Conservation (phyloP, 2,888 invertebrate genomes). For the Drosophila atripex region DNA sequence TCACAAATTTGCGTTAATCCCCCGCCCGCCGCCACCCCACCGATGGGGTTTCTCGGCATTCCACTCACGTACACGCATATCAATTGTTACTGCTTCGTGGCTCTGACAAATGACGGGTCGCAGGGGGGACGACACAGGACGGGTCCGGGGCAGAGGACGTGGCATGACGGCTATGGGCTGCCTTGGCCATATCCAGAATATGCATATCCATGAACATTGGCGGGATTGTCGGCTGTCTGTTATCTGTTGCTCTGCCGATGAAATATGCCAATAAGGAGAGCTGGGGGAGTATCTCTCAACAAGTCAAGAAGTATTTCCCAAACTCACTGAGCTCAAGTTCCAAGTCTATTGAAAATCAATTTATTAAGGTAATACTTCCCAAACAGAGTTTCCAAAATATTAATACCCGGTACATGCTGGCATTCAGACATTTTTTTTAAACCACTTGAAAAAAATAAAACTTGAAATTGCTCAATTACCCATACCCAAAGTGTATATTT, state of each 20-base stretch:
- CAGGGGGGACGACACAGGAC: not conserved
- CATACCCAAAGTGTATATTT: not conserved
- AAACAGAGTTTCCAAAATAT: not conserved
- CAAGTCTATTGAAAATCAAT: not conserved
- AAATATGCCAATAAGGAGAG: not conserved
- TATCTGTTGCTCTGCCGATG: constrained; percentile 10
- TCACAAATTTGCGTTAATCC: constrained; percentile 8
- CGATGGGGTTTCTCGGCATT: constrained; percentile 38
- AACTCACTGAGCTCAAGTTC: not conserved
- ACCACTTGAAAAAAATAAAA: too few relatives aligned
- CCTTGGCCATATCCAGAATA: constrained; percentile 29
- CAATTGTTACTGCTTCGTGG: constrained; percentile 75
- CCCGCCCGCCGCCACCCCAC: not conserved
- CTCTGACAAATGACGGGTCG: constrained; percentile 67
- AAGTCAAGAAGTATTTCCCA: not conserved
- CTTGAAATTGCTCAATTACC: too few relatives aligned
- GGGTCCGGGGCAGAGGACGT: constrained; percentile 32
- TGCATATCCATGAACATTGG: constrained; percentile 17
- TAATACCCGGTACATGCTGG: not conserved
- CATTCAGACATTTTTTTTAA: too few relatives aligned
- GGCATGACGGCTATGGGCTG: constrained; percentile 24
- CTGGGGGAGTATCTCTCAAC: not conserved
- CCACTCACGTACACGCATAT: constrained; percentile 76
- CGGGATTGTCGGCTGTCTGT: constrained; percentile 19
- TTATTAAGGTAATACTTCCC: not conserved